Evolutionary conservation across 1,140 invertebrate species (phyloP).

Genomic region (Papilio dardanus): DNA sequence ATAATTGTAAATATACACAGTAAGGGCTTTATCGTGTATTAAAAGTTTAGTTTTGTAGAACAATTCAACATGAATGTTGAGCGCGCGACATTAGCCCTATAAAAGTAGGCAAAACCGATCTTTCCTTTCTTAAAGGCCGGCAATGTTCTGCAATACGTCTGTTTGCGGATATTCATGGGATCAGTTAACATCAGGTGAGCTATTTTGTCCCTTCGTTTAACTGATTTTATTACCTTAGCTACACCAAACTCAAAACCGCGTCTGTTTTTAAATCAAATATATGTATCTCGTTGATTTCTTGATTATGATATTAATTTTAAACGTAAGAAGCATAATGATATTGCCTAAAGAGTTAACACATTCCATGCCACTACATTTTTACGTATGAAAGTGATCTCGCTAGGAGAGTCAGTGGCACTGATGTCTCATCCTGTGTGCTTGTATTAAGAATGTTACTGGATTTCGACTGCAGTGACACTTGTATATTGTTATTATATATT

Average conservation of each 20-base stretch:
- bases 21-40: background rate
- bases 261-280: background rate
- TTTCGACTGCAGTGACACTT: no score
- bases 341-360: no score
- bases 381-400: no score
- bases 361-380: no score
- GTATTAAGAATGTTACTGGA: background rate
- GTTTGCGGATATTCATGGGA: constrained; percentile 12
- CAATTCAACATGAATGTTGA: background rate
- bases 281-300: no score
- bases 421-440: background rate
- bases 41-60: background rate
- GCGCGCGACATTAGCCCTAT: background rate
- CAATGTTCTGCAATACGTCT: constrained; percentile 1
- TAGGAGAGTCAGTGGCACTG: no score
- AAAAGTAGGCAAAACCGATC: constrained; percentile 1
- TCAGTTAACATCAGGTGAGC: constrained; percentile 14
- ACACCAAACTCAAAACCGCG: background rate
- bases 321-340: no score
- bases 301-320: no score
- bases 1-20: background rate
- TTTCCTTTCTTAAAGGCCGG: constrained; percentile 18
- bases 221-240: background rate
- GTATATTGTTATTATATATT: no score
- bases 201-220: background rate